Evolutionary conservation across 2,113 vertebrate species (phyloP).

Genomic region (Merops nubicus): DNA sequence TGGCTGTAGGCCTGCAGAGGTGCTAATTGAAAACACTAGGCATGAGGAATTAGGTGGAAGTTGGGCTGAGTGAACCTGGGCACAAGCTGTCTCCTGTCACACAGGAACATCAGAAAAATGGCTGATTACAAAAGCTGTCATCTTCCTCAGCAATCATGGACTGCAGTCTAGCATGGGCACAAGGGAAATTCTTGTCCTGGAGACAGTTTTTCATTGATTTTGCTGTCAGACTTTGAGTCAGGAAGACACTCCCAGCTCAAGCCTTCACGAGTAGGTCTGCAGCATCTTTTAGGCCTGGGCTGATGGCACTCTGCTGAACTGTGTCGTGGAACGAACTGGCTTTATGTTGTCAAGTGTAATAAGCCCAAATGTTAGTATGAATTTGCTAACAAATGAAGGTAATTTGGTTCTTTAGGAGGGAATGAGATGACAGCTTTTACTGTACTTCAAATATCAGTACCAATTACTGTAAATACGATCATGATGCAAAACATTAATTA

Average conservation of each 20-base stretch:
- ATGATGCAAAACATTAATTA: slow-evolving; percentile 74
- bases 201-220: background rate
- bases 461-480: slow-evolving; percentile 74
- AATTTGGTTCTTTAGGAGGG: slow-evolving; percentile 58
- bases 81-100: background rate
- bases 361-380: slow-evolving; percentile 34
- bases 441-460: slow-evolving; percentile 70
- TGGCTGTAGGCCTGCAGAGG: background rate
- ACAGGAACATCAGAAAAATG: background rate
- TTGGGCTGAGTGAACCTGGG: background rate
- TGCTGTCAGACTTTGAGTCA: background rate
- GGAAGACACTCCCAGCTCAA: background rate
- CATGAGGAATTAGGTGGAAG: background rate
- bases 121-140: background rate
- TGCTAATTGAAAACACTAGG: slow-evolving; percentile 39
- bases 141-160: background rate
- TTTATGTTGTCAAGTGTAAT: slow-evolving; percentile 43
- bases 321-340: background rate
- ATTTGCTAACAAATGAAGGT: slow-evolving; percentile 70
- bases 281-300: fast-evolving
- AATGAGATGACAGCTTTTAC: slow-evolving; percentile 71
- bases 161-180: background rate
- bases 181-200: background rate
- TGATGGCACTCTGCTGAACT: background rate
- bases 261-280: background rate